Evolutionary conservation across 2,113 vertebrate species (phyloP), one percentile per base, ranked within the genome.

Genomic region (Salvelinus fontinalis): DNA sequence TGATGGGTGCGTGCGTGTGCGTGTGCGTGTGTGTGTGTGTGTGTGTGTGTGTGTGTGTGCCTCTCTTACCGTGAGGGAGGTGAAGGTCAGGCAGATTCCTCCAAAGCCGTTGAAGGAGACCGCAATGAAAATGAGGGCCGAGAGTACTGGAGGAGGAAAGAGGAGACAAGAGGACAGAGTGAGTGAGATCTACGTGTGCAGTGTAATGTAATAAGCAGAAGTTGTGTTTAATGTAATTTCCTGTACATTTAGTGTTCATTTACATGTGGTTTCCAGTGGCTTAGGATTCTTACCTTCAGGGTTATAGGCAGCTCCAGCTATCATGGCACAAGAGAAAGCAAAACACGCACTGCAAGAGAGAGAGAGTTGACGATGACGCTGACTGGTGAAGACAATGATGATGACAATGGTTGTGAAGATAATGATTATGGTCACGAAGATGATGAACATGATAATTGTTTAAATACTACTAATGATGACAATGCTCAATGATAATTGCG

Each of bases 61-160:
- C 59, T 70, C 26, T 73, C 26, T 80, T 93, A 96, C 95, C 20
- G 94, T 97, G 70, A 97, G 93, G 9, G 95, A 97, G 2, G 96
- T 95, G 90, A 97, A 97, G 12, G 95, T 96, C 81, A 97, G 87
- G 86, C 95, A 97, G 89, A 97, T 97, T 79, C 96, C 96, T 80
- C 95, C 95, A 81, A 97, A 97, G 51, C 96, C 95, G 51, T 96
- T 97, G 80, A 97, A 91, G 75, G 95, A 95, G 70, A 97, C 90
- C 4, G 94, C 95, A 20, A 96, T 79, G 85, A 97, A 96, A 86
- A 97, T 97, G 85, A 96, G 81, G 3, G 91, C 79, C 16, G 96
- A 97, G 75, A 97, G 89, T 75, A 91, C 96, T 97, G 84, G 79
- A 26, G 20, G 26, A 77, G 26, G 31, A 60, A 51, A 29, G 18